Base-by-base conservation (phyloP, 2,797 vertebrate genomes). In the Myripristis murdjan region DNA sequence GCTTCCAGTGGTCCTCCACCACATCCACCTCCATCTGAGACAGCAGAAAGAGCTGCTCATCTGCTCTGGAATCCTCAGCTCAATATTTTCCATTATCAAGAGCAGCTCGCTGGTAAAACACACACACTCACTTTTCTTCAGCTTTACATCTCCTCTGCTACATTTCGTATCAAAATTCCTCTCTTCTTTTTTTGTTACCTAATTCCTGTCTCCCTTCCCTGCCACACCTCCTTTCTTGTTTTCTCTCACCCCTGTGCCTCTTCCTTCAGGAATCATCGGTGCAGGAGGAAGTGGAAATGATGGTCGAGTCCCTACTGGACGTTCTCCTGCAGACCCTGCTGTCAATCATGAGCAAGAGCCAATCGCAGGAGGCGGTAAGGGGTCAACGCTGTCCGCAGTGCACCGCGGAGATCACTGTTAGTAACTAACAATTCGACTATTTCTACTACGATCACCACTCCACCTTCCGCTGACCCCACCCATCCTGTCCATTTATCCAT, bases 371-470 rank as follows among this genome's bases (percentile, higher is more conserved):
- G 95, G 98, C 97, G 87, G 97, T 97, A 96, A 97, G 98, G 96
- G 97, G 97, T 90, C 98, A 99, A 89, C 97, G 98, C 89, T 99
- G 98, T 94, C 98, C 98, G 86, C 98, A 99, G 96, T 99, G 98
- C 94, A 99, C 98, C 77, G 98, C 98, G 41, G 98, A 99, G 95
- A 99, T 99, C 73, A 93, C 92, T 16, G 92, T 92, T 28, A 77
- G 52, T n/a, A 97, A 97, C 96, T 96, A 97, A 97, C 96, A 95
- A 93, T 95, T 94, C 91, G 85, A 94, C 84, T 91, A 87, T 89
- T 82, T 82, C 84, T 60, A 87, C 87, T 56, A n/a, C n/a, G n/a
- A n/a, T n/a, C 69, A 0, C 59, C 0, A 56, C 18, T 60, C 67
- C 6, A 0, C n/a, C 9, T 70, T 28, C 35, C 20, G 46, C 12